These are phyloP conservation scores for Eretmocerus hayati DNA, from an alignment of 2,888 invertebrate genomes.

Conservation along the genomic window DNA sequence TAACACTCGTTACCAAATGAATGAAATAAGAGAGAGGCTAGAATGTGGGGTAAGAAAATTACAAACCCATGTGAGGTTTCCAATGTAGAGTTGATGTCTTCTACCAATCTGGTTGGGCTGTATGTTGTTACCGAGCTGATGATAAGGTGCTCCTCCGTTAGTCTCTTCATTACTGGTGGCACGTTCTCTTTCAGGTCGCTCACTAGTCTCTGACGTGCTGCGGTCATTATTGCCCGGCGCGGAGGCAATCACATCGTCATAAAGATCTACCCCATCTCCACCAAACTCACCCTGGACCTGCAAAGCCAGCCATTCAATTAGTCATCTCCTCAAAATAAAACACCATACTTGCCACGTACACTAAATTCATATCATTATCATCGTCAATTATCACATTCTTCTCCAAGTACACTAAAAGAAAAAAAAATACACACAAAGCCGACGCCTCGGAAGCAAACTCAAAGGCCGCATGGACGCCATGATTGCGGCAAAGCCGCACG, in stretches of 20 bases:
- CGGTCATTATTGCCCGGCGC: slow-evolving; percentile 51
- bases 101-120: slow-evolving; percentile 66
- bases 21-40: no score
- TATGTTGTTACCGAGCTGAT: slow-evolving; percentile 62
- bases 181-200: slow-evolving; percentile 34
- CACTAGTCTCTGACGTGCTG: slow-evolving; percentile 37
- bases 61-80: slow-evolving; percentile 96
- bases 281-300: slow-evolving; percentile 67
- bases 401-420: no score
- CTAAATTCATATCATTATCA: no score
- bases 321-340: no score
- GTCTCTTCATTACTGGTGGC: slow-evolving; percentile 63
- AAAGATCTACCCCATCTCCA: slow-evolving; percentile 85
- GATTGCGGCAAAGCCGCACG: no score
- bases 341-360: no score
- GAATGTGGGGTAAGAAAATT: no score
- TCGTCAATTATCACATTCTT: no score
- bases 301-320: no score
- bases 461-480: no score
- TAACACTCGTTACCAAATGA: neutral
- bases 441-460: no score
- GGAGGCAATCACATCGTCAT: slow-evolving; percentile 90
- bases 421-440: no score
- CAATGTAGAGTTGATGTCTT: slow-evolving; percentile 89
- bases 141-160: slow-evolving; percentile 63